Evolutionary conservation across 2,113 vertebrate species (phyloP), one percentile per base, ranked within the genome.

Genomic region (Leiothrix lutea): DNA sequence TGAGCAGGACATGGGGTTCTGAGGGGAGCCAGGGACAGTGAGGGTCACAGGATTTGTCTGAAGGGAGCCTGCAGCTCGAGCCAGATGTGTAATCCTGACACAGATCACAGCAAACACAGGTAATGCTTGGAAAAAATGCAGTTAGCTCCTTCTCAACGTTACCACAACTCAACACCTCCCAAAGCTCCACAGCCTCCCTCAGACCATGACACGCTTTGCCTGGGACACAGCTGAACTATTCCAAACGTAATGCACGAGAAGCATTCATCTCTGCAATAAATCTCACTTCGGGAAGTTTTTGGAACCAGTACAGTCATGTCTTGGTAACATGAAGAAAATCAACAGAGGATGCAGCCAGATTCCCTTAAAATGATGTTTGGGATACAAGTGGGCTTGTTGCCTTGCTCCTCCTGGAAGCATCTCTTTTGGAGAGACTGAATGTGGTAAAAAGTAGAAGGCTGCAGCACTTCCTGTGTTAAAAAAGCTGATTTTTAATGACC

Each of bases 251-350:
- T 7, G 24, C 54, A 6, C 6, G 5, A 72, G 29, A 36, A 60
- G 28, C 56, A 15, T 62, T 93, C 51, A n/a, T 62, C 51, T 51
- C 66, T 8, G 14, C 28, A 58, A 69, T 64, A 64, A 69, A 69
- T 64, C 86, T 67, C 42, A 11, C 56, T 8, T 11, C 51, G 60
- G 2, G 36, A 82, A 44, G 47, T n/a, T 47, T 82, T 71, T 88
- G 56, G 56, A 48, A 71, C 3, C 22, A 1, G 28, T 35, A 6
- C 0, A 60, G 60, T 38, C 6, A 0, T 38, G 6, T 23, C 61
- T 82, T 47, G 3, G 10, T 29, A 82, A 75, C 2, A 0, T 18
- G 61, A 88, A 44, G 66, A 33, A 79, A 86, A 74, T 16, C 5
- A 73, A 33, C n/a, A 2, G 56, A 73, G 75, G 28, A n/a, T 53